These are phyloP conservation scores for Calliphora vicina DNA, from an alignment of 1,140 invertebrate species.

Conservation along the genomic window DNA sequence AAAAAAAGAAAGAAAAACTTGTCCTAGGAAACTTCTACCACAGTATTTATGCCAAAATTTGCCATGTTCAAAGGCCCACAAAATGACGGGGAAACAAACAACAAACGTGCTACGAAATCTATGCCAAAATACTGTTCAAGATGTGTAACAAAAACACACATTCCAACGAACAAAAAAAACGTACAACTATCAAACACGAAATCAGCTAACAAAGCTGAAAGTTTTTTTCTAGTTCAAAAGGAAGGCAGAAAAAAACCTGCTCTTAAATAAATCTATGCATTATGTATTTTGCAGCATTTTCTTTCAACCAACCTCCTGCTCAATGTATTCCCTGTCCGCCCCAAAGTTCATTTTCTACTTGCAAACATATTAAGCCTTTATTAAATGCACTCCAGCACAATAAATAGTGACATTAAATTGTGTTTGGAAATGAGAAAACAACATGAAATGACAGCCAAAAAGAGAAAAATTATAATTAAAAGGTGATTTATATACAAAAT, in stretches of 20 bases:
- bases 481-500: too few species aligned
- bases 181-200: not conserved
- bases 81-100: not conserved
- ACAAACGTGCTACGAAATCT: not conserved
- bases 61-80: not conserved
- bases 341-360: not conserved
- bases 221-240: not conserved
- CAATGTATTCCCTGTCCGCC: not conserved
- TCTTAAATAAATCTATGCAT: not conserved
- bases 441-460: not conserved
- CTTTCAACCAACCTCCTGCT: not conserved
- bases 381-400: not conserved
- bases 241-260: not conserved
- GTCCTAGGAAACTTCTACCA: not conserved
- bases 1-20: not conserved
- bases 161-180: not conserved
- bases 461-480: not conserved
- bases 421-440: not conserved
- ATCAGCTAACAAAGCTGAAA: slow-evolving; percentile 6
- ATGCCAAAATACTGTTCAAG: not conserved
- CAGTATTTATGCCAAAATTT: slow-evolving; percentile 22
- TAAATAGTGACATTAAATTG: not conserved
- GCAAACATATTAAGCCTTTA: not conserved
- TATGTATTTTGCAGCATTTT: not conserved
- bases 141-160: not conserved